Evolutionary conservation across 2,888 invertebrate genomes (phyloP), one percentile per base, ranked within the genome.

Genomic region (Conops quadrifasciatus): DNA sequence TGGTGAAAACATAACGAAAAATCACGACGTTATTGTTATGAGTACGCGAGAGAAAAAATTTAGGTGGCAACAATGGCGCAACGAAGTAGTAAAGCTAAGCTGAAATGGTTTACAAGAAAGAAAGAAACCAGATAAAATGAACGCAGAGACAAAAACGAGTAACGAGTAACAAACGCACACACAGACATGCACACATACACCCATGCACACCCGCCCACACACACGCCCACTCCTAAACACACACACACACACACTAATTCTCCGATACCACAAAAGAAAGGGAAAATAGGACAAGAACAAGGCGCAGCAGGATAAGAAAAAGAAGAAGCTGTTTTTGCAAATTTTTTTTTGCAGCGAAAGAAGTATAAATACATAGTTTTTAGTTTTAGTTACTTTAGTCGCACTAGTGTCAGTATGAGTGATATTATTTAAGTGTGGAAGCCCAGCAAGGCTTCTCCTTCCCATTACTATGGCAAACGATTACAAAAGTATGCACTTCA

Each of bases 31-130:
- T 45, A 63, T 63, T 47, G 59, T 59, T 47, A 9, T 36, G 36
- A 36, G 21, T 21, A 63, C 24, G 21, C 21, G 28, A 45, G 19
- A 16, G 36, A 62, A 62, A 63, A 63, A 47, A 26, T 47, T 26
- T 26, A 45, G 24, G 26, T 47, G 63, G 26, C 63, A 63, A 47
- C 63, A 63, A 47, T 63, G 63, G 63, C 63, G 26, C 47, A 63
- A 63, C 21, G 47, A 45, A 26, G 47, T 47, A 24, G 28, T 63
- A 63, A 63, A 63, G 47, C 26, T 47, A 63, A 63, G 63, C 47
- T 4, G 45, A 47, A 63, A 47, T 28, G 63, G 47, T 63, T 63
- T 63, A 45, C 62, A 62, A 21, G 43, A 43, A n/a, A 24, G 26
- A 16, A 15, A 16, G 26, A 58, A 16, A 28, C 24, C 4, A 28